phyloP scores from a whole-genome alignment of 2,888 invertebrate species.

The Drosophila antonietae region DNA sequence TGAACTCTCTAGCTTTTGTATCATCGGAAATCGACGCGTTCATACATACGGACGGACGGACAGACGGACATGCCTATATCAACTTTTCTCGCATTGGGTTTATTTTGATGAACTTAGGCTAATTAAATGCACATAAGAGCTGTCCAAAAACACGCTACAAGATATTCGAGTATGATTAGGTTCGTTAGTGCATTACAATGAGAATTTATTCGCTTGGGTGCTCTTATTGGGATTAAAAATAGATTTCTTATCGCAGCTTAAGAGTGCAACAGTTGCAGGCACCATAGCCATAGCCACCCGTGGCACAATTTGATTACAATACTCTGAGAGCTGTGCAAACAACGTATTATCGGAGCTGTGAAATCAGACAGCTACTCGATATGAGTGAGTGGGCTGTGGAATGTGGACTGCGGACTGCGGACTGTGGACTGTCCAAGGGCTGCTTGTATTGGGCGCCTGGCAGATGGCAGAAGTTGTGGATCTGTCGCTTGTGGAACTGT shows the following conservation, averaged over 20 bases:
- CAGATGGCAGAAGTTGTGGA: constrained; percentile 31
- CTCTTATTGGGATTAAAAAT: neutral
- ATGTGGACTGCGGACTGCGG: neutral
- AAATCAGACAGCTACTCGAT: constrained; percentile 69
- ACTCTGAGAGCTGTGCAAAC: constrained; percentile 54
- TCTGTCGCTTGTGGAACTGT: constrained; percentile 32
- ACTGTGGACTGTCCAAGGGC: neutral
- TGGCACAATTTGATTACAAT: constrained; percentile 41
- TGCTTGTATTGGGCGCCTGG: constrained; percentile 2
- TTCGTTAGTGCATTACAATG: neutral
- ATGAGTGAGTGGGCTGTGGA: constrained; percentile 16
- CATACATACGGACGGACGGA: too few relatives aligned
- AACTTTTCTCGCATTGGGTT: neutral
- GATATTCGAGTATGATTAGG: neutral
- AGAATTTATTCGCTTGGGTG: neutral
- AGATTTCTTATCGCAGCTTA: constrained; percentile 12
- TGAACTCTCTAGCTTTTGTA: too few relatives aligned
- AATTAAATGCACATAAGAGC: neutral
- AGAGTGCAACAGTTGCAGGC: constrained; percentile 19
- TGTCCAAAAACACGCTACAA: neutral
- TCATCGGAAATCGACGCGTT: too few relatives aligned
- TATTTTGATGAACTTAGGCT: neutral
- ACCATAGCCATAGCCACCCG: constrained; percentile 3
- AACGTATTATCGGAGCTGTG: constrained; percentile 58
- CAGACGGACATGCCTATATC: too few relatives aligned